A percentile compares a stretch with the other conserved stretches of the same genome.
These are phyloP conservation scores for Erythrolamprus reginae DNA, from an alignment of 2,113 vertebrate species.

Conservation along the genomic window DNA sequence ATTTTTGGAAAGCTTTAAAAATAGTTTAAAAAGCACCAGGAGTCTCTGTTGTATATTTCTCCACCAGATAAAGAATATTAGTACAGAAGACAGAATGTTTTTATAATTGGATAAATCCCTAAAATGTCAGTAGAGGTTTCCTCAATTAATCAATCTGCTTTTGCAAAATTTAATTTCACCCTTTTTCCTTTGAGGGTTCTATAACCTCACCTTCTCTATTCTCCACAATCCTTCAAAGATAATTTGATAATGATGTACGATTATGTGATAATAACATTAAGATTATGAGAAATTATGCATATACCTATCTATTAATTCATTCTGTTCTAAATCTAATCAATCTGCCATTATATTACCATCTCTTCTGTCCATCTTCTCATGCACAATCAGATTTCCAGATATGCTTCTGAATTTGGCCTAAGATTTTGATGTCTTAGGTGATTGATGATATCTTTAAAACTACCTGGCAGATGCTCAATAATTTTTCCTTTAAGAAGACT, in stretches of 20 bases:
- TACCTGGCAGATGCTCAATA: conserved; percentile 1
- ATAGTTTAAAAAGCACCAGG: background rate
- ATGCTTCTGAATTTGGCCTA: background rate
- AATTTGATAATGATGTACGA: background rate
- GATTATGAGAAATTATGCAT: background rate
- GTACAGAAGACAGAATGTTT: background rate
- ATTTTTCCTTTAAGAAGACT: background rate
- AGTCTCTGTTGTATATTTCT: background rate
- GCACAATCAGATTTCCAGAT: background rate
- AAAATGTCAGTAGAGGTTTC: background rate
- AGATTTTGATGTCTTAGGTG: background rate
- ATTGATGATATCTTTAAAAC: conserved; percentile 12
- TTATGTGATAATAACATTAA: background rate
- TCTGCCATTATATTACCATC: background rate
- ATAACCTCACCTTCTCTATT: background rate
- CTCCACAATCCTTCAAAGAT: background rate
- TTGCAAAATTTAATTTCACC: background rate
- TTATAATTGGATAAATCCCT: background rate
- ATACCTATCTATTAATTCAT: background rate
- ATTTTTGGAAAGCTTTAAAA: background rate
- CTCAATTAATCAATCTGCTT: background rate
- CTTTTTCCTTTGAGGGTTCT: background rate
- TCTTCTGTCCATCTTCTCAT: background rate
- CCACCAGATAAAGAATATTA: background rate
- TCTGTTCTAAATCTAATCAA: background rate